Evolutionary conservation across 2,888 invertebrate species (phyloP).

Genomic region (Pyrrhosoma nymphula): DNA sequence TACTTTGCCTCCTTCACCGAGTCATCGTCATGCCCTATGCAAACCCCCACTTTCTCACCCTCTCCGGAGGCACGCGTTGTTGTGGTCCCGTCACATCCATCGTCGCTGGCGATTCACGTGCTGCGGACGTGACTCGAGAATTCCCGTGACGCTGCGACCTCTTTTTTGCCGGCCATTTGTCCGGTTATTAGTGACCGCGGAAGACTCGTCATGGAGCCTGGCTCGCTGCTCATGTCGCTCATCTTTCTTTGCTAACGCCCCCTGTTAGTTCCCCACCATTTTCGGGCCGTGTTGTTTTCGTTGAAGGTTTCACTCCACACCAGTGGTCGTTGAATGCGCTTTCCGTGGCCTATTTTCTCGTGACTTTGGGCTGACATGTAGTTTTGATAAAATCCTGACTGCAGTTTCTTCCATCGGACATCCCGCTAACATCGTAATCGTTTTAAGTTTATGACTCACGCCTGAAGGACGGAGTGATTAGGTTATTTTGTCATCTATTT

Average conservation of each 20-base stretch:
- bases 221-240: neutral
- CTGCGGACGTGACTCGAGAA: neutral
- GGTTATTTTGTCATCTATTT: neutral
- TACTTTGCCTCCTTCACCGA: neutral
- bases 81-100: constrained; percentile 24
- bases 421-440: neutral
- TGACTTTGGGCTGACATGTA: neutral
- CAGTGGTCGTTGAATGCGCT: neutral
- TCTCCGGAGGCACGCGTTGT: neutral
- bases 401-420: too few relatives aligned
- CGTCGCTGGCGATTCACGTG: constrained; percentile 6
- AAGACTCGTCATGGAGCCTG: neutral
- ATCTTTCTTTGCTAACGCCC: neutral
- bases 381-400: too few relatives aligned
- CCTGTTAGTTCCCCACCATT: neutral
- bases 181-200: constrained; percentile 1
- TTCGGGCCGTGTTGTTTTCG: neutral
- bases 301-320: neutral
- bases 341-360: neutral
- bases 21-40: neutral
- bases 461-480: neutral
- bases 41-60: too few relatives aligned
- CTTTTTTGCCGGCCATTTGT: neutral
- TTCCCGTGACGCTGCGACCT: neutral
- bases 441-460: neutral